Evolutionary conservation across 1,140 invertebrate genomes (phyloP), one percentile per base, ranked within the genome.

Genomic region (Formica selysi): DNA sequence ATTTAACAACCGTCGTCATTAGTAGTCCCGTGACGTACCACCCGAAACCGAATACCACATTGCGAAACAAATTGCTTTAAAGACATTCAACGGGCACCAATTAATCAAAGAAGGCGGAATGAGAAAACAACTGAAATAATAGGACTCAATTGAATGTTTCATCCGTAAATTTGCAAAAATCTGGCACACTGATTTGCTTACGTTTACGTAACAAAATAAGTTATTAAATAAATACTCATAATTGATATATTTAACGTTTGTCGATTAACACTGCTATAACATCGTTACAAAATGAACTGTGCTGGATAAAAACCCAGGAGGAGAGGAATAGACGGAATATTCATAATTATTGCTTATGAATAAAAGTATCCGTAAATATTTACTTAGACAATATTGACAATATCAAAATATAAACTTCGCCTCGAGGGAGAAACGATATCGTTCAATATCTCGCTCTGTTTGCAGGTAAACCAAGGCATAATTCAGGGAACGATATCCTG

Each of bases 391-490:
- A 83, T 74, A 62, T 83, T 73, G 68, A 48, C 29, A 36, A 36
- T 61, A 81, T 22, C 26, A 61, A 74, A 83, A 59, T 73, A 83
- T 73, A 61, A 62, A 74, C 79, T 83, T 61, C 1, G 13, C 26
- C 29, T 44, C 36, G 1, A 61, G 54, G 29, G 1, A 61, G 54
- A 10, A 73, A 81, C 67, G 67, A 71, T 61, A 71, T 32, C 68
- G 36, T 13, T 79, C 29, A 79, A 78, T 78, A 41, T 73, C 44
- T 80, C 11, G 7, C 38, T 68, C 26, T 87, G 64, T 91, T 91
- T 93, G 16, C 91, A 95, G 95, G 94, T 65, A 95, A 95, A 86
- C 81, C 93, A 36, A 93, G 91, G 74, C 94, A 95, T 79, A 95
- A 94, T 87, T 92, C 91, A 44, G 92, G 93, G 7, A 95, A 94